A percentile compares a stretch with the other conserved stretches of the same genome.
Evolutionary conservation across 2,113 vertebrate species (phyloP).

Genomic region (Pomatorhinus ruficollis): DNA sequence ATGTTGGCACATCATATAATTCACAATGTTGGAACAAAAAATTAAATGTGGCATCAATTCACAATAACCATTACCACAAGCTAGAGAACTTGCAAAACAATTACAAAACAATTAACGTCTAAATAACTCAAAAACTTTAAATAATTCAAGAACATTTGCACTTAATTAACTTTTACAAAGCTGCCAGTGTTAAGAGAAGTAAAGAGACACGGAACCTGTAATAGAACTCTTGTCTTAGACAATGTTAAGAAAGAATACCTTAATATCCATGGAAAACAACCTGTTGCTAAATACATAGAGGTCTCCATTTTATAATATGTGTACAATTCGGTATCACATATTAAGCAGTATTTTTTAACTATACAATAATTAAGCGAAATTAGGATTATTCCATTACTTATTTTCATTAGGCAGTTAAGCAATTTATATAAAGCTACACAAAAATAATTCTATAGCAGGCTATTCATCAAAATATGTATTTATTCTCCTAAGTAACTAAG

Average conservation of each 20-base stretch:
- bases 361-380: constrained; percentile 31
- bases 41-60: neutral
- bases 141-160: constrained; percentile 12
- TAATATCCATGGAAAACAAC: constrained; percentile 2
- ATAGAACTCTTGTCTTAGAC: constrained; percentile 9
- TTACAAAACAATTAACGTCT: constrained; percentile 24
- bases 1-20: neutral
- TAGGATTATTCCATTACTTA: constrained; percentile 23
- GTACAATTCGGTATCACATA: neutral
- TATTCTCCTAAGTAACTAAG: neutral
- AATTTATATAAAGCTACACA: neutral
- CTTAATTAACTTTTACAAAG: neutral
- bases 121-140: constrained; percentile 25
- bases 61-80: neutral
- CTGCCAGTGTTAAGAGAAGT: neutral
- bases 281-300: neutral
- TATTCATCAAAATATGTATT: neutral
- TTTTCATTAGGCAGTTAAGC: constrained; percentile 26
- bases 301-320: neutral
- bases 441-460: constrained; percentile 25
- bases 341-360: neutral
- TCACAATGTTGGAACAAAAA: constrained; percentile 17
- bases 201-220: constrained; percentile 1
- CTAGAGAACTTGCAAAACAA: constrained; percentile 7
- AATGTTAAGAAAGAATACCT: constrained; percentile 9